phyloP scores from a whole-genome alignment of 2,888 invertebrate species.

The Zele albiditarsus region DNA sequence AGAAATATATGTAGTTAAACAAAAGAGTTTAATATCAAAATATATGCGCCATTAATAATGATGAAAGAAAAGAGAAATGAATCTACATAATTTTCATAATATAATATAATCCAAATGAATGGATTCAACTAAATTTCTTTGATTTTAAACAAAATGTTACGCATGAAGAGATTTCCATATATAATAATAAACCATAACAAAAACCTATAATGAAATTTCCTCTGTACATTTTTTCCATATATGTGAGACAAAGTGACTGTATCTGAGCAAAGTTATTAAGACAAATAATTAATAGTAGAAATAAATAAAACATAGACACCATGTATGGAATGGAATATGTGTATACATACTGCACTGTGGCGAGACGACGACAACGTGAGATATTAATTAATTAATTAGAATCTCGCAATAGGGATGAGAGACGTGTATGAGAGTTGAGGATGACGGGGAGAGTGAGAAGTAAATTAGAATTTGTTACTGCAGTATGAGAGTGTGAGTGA shows the following conservation, averaged over 20 bases:
- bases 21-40: too few relatives aligned
- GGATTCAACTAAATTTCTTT: too few relatives aligned
- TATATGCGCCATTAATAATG: too few relatives aligned
- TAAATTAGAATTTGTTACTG: constrained; percentile 20
- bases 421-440: constrained; percentile 2
- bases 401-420: constrained; percentile 4
- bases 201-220: not conserved
- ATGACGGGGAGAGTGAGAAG: not conserved
- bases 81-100: too few relatives aligned
- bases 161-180: too few relatives aligned
- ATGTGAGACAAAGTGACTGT: not conserved
- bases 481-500: not conserved
- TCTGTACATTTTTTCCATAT: not conserved
- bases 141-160: too few relatives aligned
- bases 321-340: not conserved
- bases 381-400: constrained; percentile 37
- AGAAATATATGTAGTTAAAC: too few relatives aligned
- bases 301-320: constrained; percentile 15
- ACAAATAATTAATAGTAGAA: constrained; percentile 12
- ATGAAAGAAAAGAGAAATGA: too few relatives aligned
- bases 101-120: too few relatives aligned
- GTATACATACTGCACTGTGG: not conserved
- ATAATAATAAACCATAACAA: too few relatives aligned
- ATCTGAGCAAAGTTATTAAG: not conserved
- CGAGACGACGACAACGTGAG: constrained; percentile 17